phyloP scores from a whole-genome alignment of 2,113 vertebrate species.

The Fulica atra region DNA sequence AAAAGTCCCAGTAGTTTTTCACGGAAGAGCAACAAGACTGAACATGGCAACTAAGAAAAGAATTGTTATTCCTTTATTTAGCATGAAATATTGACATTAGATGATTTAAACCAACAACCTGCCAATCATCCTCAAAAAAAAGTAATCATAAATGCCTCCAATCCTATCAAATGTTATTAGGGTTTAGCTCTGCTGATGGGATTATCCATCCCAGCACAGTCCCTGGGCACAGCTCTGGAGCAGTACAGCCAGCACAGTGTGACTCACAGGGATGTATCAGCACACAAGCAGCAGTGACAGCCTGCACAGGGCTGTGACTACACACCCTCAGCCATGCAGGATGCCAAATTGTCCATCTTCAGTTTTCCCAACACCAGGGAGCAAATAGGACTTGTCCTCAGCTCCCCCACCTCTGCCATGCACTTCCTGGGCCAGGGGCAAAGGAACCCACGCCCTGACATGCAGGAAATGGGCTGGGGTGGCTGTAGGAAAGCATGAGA shows the following conservation, averaged over 20 bases:
- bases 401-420: neutral
- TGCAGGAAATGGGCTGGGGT: neutral
- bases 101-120: neutral
- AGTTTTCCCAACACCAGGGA: neutral
- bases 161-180: neutral
- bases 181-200: neutral
- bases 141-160: neutral
- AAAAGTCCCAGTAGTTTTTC: neutral
- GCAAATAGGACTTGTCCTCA: neutral
- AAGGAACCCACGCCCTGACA: neutral
- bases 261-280: accelerated
- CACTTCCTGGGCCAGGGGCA: neutral
- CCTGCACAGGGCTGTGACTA: neutral
- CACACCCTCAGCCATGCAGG: neutral
- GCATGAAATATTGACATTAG: neutral
- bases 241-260: neutral
- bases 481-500: neutral
- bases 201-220: accelerated
- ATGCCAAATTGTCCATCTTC: accelerated
- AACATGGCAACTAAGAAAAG: neutral
- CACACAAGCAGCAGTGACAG: neutral
- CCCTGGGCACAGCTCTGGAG: neutral
- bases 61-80: neutral
- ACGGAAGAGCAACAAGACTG: neutral
- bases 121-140: neutral